Conservation (phyloP, 2,113 vertebrate genomes). For the Pluvialis apricaria region DNA sequence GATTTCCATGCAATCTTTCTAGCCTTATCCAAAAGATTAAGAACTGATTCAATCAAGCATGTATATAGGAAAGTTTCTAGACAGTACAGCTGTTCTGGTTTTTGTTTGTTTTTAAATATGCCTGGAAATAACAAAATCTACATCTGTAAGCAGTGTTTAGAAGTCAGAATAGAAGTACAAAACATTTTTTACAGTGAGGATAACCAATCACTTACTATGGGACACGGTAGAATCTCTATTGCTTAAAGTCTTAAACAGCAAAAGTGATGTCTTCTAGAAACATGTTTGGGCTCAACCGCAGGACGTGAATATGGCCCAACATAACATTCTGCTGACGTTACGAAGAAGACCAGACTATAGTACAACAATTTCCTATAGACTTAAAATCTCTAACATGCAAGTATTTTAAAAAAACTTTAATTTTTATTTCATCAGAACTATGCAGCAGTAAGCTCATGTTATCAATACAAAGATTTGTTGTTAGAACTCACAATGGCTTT, state of each 20-base stretch:
- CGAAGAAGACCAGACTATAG: neutral
- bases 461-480: neutral
- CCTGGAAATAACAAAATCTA: neutral
- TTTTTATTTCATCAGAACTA: neutral
- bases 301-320: neutral
- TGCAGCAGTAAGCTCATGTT: neutral
- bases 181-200: neutral
- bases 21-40: neutral
- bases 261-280: neutral
- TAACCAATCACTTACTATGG: neutral
- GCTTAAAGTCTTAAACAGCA: neutral
- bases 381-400: neutral
- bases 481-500: neutral
- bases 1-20: neutral
- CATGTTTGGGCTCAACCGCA: neutral
- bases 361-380: neutral
- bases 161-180: neutral
- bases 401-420: neutral
- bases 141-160: neutral
- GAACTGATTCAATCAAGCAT: neutral
- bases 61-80: neutral
- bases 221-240: neutral
- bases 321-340: neutral
- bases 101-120: neutral
- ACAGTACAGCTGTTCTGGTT: neutral